phyloP scores from a whole-genome alignment of 2,888 invertebrate species.

The Acrobasis suavella region DNA sequence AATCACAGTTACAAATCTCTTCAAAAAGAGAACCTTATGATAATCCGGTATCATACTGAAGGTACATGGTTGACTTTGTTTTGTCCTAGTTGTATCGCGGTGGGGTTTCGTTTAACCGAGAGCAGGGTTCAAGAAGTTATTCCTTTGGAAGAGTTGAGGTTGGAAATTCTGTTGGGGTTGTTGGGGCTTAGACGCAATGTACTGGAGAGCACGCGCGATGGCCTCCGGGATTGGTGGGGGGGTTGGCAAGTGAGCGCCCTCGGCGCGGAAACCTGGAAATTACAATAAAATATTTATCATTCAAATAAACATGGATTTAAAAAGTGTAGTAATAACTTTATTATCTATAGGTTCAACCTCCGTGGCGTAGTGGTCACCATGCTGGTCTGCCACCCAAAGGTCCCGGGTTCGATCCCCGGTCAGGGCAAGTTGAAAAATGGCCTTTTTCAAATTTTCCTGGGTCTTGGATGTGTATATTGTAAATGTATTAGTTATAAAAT shows the following conservation, averaged over 20 bases:
- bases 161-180: conserved; percentile 46
- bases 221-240: conserved; percentile 84
- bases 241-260: conserved; percentile 84
- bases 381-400: too few relatives aligned
- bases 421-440: too few relatives aligned
- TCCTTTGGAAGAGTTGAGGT: conserved; percentile 29
- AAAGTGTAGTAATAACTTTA: too few relatives aligned
- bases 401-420: too few relatives aligned
- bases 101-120: conserved; percentile 37
- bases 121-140: neutral
- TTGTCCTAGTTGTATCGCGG: conserved; percentile 42
- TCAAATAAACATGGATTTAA: neutral
- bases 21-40: conserved; percentile 36
- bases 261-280: conserved; percentile 82
- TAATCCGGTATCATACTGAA: conserved; percentile 5
- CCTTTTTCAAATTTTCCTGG: too few relatives aligned
- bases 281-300: conserved; percentile 18
- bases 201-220: conserved; percentile 78
- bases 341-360: too few relatives aligned
- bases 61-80: conserved; percentile 32
- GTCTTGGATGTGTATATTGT: too few relatives aligned
- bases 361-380: too few relatives aligned
- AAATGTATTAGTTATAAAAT: too few relatives aligned
- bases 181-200: conserved; percentile 64
- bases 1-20: conserved; percentile 71